A percentile compares a stretch with the other conserved stretches of the same genome.
phyloP scores from a whole-genome alignment of 2,797 vertebrate species.

The Protonibea diacanthus region DNA sequence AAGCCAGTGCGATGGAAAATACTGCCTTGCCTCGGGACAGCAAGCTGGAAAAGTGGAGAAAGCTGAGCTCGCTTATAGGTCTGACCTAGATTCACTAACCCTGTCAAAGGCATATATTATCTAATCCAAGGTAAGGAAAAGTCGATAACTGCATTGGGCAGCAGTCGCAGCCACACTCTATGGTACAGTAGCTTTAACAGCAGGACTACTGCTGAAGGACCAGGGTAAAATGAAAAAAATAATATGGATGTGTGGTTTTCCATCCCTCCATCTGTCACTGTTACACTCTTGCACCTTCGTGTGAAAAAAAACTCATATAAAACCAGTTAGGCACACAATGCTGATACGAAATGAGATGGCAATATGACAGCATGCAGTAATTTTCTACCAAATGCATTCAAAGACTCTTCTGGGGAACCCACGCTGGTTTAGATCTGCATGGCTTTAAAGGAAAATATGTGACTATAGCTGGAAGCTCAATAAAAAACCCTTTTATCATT shows the following conservation, averaged over 20 bases:
- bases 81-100: slow-evolving; percentile 80
- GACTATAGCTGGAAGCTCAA: slow-evolving; percentile 20
- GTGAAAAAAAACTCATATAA: slow-evolving; percentile 27
- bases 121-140: slow-evolving; percentile 78
- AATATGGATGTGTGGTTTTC: slow-evolving; percentile 46
- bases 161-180: slow-evolving; percentile 42
- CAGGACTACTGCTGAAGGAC: slow-evolving; percentile 39
- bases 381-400: slow-evolving; percentile 47
- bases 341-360: slow-evolving; percentile 28
- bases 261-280: slow-evolving; percentile 43
- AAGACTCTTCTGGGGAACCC: slow-evolving; percentile 26
- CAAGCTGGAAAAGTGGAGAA: slow-evolving; percentile 78
- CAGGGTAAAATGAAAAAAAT: slow-evolving; percentile 16
- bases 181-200: slow-evolving; percentile 66
- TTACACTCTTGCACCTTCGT: slow-evolving; percentile 25
- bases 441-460: slow-evolving; percentile 37
- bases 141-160: slow-evolving; percentile 60
- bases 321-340: slow-evolving; percentile 22
- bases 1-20: slow-evolving; percentile 76
- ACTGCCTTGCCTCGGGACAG: slow-evolving; percentile 64
- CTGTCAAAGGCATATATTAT: slow-evolving; percentile 78
- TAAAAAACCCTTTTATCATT: slow-evolving; percentile 59
- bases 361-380: slow-evolving; percentile 18
- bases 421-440: slow-evolving; percentile 39
- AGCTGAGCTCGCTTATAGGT: slow-evolving; percentile 76